These are phyloP conservation scores for Lepilemur ruficaudatus DNA, from an alignment of 2,797 vertebrate species.

Conservation along the genomic window DNA sequence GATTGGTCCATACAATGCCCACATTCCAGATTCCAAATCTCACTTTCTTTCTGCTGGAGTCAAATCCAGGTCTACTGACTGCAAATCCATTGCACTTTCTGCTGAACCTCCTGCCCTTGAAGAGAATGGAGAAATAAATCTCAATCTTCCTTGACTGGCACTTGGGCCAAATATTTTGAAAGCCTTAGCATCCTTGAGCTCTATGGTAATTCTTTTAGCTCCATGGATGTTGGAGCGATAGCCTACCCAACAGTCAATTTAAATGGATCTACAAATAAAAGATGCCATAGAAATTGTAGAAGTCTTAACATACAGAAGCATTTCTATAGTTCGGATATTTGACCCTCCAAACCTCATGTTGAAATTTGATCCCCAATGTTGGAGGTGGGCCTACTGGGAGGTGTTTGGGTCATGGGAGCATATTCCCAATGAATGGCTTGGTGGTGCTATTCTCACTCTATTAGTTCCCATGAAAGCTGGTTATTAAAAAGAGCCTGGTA, in stretches of 20 bases:
- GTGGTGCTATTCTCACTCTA: not conserved
- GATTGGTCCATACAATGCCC: not conserved
- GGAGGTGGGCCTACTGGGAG: not conserved
- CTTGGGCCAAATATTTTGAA: not conserved
- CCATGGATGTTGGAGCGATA: not conserved
- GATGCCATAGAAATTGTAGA: not conserved
- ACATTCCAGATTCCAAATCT: conserved; percentile 21
- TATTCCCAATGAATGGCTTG: not conserved
- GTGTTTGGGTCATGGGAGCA: not conserved
- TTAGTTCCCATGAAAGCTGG: not conserved
- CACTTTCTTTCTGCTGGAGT: not conserved
- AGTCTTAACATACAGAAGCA: not conserved
- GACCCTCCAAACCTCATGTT: not conserved
- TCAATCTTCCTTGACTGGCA: not conserved
- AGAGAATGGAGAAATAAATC: conserved; percentile 15
- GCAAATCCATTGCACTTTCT: not conserved
- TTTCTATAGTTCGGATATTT: not conserved
- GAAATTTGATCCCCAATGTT: not conserved
- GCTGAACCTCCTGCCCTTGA: not conserved
- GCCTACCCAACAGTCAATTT: not conserved
- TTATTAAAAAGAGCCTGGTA: not conserved
- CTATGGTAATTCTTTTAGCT: not conserved
- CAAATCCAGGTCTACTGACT: not conserved
- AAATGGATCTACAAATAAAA: not conserved
- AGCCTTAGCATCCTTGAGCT: not conserved